Conservation (phyloP, 2,888 invertebrate genomes). For the Julus scanicus region DNA sequence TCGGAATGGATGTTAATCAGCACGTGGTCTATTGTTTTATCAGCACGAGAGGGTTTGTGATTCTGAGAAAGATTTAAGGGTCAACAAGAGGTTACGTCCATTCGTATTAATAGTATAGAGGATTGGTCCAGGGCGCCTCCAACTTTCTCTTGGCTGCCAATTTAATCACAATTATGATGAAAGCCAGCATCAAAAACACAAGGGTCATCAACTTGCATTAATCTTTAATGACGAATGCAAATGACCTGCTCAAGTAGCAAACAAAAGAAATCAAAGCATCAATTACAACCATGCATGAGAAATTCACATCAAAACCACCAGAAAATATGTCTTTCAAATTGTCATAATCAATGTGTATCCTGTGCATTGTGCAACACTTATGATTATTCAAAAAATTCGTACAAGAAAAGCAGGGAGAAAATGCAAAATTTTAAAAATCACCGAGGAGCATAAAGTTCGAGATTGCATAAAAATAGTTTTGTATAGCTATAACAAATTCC, state of each 20-base stretch:
- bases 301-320: too few relatives aligned
- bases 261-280: not conserved
- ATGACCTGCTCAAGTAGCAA: not conserved
- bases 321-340: too few relatives aligned
- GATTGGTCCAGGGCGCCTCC: not conserved
- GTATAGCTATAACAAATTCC: too few relatives aligned
- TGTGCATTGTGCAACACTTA: too few relatives aligned
- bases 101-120: not conserved
- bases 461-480: too few relatives aligned
- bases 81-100: not conserved
- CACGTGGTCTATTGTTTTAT: slow-evolving; percentile 18
- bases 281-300: too few relatives aligned
- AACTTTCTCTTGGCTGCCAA: not conserved
- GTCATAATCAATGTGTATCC: too few relatives aligned
- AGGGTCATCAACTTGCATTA: not conserved
- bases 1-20: not conserved
- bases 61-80: not conserved
- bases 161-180: slow-evolving; percentile 23
- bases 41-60: not conserved
- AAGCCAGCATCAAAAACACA: not conserved
- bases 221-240: not conserved
- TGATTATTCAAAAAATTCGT: too few relatives aligned
- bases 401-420: too few relatives aligned
- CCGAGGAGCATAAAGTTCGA: too few relatives aligned
- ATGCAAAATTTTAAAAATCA: too few relatives aligned